These are phyloP conservation scores for Volucella inanis DNA, from an alignment of 2,888 invertebrate species.

Conservation along the genomic window DNA sequence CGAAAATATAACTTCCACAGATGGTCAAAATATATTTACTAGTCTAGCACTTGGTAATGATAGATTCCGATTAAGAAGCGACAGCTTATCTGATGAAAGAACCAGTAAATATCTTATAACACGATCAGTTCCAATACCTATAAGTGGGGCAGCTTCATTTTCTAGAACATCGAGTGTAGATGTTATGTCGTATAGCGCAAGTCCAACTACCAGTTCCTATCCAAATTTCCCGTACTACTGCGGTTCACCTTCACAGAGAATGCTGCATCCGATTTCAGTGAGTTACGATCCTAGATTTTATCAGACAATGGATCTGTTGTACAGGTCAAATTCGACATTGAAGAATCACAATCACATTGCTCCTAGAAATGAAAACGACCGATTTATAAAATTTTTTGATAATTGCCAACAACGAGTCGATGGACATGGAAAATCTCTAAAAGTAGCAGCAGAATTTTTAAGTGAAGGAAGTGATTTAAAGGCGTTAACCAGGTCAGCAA, in stretches of 20 bases:
- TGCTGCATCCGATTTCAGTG: constrained; percentile 75
- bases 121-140: constrained; percentile 80
- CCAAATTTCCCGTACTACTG: constrained; percentile 80
- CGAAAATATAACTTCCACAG: constrained; percentile 26
- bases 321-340: constrained; percentile 75
- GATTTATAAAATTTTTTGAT: constrained; percentile 51
- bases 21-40: constrained; percentile 77
- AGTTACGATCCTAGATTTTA: constrained; percentile 80
- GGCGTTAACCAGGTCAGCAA: constrained; percentile 70
- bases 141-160: constrained; percentile 76
- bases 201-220: constrained; percentile 78
- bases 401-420: constrained; percentile 38
- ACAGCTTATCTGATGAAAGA: constrained; percentile 77
- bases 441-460: constrained; percentile 62
- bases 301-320: constrained; percentile 77
- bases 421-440: constrained; percentile 46
- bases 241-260: constrained; percentile 77
- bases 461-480: constrained; percentile 61
- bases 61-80: constrained; percentile 72
- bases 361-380: constrained; percentile 27
- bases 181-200: constrained; percentile 79
- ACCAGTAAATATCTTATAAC: constrained; percentile 73
- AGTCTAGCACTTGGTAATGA: constrained; percentile 77
- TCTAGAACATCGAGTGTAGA: constrained; percentile 15
- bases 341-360: constrained; percentile 33